Percentiles rank a stretch among this genome's conserved stretches.
Evolutionary conservation across 1,140 invertebrate species (phyloP).

Genomic region (Nomia melanderi): DNA sequence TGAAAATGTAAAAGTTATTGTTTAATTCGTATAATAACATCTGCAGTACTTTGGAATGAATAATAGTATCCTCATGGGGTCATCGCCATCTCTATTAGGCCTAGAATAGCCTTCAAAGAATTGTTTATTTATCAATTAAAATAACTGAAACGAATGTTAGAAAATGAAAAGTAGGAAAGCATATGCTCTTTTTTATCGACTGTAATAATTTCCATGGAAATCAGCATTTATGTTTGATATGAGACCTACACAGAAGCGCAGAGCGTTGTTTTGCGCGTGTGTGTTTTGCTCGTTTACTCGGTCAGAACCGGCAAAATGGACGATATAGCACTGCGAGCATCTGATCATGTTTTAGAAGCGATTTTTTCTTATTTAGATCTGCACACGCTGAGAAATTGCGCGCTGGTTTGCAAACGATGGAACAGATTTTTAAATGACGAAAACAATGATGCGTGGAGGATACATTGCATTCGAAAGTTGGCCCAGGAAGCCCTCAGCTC

Average conservation of each 20-base stretch:
- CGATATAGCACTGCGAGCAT: constrained; percentile 78
- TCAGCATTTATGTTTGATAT: not conserved
- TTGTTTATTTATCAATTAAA: too few relatives aligned
- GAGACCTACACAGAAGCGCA: not conserved
- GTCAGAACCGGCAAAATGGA: constrained; percentile 74
- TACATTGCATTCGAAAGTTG: constrained; percentile 93
- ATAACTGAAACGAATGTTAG: too few relatives aligned
- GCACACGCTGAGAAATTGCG: constrained; percentile 92
- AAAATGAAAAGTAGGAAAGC: too few relatives aligned
- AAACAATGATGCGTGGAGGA: constrained; percentile 97
- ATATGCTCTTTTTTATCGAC: too few relatives aligned
- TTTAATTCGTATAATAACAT: too few relatives aligned
- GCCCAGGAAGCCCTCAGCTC: constrained; percentile 95
- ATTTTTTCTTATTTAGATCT: constrained; percentile 96
- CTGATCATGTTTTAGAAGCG: constrained; percentile 93
- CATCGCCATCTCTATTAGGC: too few relatives aligned
- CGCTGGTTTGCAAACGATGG: constrained; percentile 97
- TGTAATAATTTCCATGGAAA: too few relatives aligned
- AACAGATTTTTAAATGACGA: constrained; percentile 94
- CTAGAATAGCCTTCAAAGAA: too few relatives aligned
- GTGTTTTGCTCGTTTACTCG: constrained; percentile 52
- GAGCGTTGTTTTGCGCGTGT: constrained; percentile 39
- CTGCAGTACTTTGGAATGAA: too few relatives aligned
- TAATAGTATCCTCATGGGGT: too few relatives aligned
- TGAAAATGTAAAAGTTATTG: too few relatives aligned